These are phyloP conservation scores for Chrysotoxum bicinctum DNA, from an alignment of 2,888 invertebrate species.

Conservation along the genomic window DNA sequence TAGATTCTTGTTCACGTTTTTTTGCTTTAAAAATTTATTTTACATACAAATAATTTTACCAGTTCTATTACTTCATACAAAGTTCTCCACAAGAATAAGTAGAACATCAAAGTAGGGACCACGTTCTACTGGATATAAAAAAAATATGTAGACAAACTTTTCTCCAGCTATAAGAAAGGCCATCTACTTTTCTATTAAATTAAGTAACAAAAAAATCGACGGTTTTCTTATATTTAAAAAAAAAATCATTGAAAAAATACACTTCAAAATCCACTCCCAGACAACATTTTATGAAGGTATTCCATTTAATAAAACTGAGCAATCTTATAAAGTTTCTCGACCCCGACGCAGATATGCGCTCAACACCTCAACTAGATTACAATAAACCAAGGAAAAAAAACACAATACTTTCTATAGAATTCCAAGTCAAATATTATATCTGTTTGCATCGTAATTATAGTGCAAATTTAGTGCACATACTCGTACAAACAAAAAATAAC, in stretches of 20 bases:
- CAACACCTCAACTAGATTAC: slow-evolving; percentile 31
- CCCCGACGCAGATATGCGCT: background rate
- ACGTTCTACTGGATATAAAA: no score
- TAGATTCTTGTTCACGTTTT: background rate
- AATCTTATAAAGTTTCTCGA: background rate
- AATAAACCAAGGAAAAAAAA: slow-evolving; percentile 27
- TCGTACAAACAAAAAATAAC: slow-evolving; percentile 11
- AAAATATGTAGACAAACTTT: no score
- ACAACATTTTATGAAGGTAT: background rate
- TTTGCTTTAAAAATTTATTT: no score
- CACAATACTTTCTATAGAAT: slow-evolving; percentile 49
- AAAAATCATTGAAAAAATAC: background rate
- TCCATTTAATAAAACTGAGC: slow-evolving; percentile 17
- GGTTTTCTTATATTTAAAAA: background rate
- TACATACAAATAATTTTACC: no score
- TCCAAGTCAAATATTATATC: slow-evolving; percentile 63
- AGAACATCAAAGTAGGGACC: no score
- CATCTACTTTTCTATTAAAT: no score
- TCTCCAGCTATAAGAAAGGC: no score
- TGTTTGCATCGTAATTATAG: slow-evolving; percentile 48
- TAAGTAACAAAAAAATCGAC: background rate
- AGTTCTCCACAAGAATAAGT: no score
- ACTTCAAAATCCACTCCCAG: background rate
- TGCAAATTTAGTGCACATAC: slow-evolving; percentile 43
- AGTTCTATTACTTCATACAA: no score